Evolutionary conservation across 2,797 vertebrate genomes (phyloP).

Genomic region (Megalops cyprinoides): DNA sequence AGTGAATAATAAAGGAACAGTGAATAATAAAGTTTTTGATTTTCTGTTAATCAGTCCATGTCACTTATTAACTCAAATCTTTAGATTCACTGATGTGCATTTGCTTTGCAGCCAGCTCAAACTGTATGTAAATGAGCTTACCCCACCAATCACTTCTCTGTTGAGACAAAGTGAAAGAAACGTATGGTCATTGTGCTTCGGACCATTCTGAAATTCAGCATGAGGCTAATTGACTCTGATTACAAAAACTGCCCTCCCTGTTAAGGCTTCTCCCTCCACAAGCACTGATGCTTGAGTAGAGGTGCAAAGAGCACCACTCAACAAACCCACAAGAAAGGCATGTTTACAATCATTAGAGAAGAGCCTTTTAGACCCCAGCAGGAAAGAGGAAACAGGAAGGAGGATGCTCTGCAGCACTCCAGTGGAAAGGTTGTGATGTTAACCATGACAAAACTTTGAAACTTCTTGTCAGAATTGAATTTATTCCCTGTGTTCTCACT

Average conservation of each 20-base stretch:
- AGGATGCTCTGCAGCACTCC: not conserved
- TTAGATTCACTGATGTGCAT: not conserved
- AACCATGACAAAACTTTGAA: not conserved
- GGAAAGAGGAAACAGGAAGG: too few relatives aligned
- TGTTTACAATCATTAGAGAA: conserved; percentile 9
- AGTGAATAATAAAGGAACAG: too few relatives aligned
- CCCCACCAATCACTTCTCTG: not conserved
- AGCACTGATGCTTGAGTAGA: too few relatives aligned
- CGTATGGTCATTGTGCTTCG: not conserved
- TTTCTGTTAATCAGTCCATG: too few relatives aligned
- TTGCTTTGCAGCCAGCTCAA: not conserved
- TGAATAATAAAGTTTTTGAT: too few relatives aligned
- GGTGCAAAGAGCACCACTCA: not conserved
- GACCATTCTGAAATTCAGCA: not conserved
- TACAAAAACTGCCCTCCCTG: too few relatives aligned
- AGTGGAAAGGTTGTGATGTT: not conserved
- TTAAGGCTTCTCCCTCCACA: too few relatives aligned
- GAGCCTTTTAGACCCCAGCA: not conserved
- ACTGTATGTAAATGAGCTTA: not conserved
- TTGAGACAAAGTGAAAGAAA: not conserved
- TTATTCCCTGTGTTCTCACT: not conserved
- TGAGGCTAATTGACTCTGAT: conserved; percentile 10
- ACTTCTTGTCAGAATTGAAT: not conserved
- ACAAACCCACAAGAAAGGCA: not conserved
- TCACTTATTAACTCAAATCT: too few relatives aligned